Conservation (phyloP, 2,113 vertebrate species). For the Atractosteus spatula region DNA sequence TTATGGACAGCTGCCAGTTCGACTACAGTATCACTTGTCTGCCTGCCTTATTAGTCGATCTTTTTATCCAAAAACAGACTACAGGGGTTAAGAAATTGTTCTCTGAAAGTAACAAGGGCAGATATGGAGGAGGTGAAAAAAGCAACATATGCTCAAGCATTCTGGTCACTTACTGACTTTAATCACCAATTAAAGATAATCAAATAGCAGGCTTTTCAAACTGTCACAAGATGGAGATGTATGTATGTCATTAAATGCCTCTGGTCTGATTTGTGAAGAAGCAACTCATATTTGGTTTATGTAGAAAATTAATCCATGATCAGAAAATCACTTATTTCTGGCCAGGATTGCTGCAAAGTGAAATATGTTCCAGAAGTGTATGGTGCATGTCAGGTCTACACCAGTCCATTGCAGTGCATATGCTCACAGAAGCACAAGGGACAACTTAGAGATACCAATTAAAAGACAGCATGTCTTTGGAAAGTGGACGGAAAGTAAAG, state of each 20-base stretch:
- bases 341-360: no score
- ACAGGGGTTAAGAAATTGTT: not conserved
- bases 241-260: not conserved
- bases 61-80: not conserved
- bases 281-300: no score
- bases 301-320: no score
- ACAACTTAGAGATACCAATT: no score
- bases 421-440: no score
- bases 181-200: constrained; percentile 6
- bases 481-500: no score
- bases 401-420: no score
- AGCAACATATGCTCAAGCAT: constrained; percentile 4
- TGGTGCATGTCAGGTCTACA: no score
- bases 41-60: not conserved
- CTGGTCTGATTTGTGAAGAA: no score
- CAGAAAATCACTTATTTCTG: no score
- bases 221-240: constrained; percentile 6
- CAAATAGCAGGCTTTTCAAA: not conserved
- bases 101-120: not conserved
- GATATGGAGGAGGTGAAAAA: constrained; percentile 3
- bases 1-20: not conserved
- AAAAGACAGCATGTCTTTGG: no score
- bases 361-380: no score
- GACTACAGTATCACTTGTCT: not conserved
- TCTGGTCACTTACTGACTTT: not conserved